Percentiles rank a stretch among this genome's conserved stretches.
Evolutionary conservation across 2,888 invertebrate genomes (phyloP).

Genomic region (Corbicula japonica): DNA sequence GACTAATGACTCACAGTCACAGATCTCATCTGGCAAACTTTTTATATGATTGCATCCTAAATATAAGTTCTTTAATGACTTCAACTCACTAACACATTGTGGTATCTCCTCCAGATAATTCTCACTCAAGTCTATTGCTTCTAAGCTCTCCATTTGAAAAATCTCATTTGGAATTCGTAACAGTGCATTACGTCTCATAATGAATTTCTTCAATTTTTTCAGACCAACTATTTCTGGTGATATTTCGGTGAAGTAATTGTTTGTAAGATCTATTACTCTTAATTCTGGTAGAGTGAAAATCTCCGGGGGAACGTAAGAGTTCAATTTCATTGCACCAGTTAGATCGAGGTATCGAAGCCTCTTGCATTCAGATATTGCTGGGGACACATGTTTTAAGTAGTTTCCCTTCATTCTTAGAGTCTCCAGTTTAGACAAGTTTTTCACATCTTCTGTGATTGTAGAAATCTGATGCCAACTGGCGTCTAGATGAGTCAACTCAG

Average conservation of each 20-base stretch:
- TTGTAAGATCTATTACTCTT: conserved; percentile 76
- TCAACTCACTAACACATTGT: conserved; percentile 67
- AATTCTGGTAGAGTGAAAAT: conserved; percentile 77
- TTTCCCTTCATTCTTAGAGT: conserved; percentile 80
- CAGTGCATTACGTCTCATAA: conserved; percentile 80
- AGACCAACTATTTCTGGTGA: conserved; percentile 76
- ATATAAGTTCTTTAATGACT: conserved; percentile 72
- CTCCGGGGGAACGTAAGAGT: conserved; percentile 77
- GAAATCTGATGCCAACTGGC: conserved; percentile 82
- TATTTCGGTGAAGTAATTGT: conserved; percentile 81
- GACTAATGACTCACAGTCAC: conserved; percentile 68
- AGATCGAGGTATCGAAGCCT: conserved; percentile 76
- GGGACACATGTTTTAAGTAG: conserved; percentile 76
- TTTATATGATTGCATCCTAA: conserved; percentile 75
- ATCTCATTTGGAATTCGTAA: conserved; percentile 78
- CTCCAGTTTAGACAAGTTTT: conserved; percentile 75
- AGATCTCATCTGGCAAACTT: conserved; percentile 71
- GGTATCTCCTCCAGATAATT: conserved; percentile 80
- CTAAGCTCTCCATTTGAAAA: conserved; percentile 75
- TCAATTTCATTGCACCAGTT: conserved; percentile 79
- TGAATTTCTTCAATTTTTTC: conserved; percentile 73
- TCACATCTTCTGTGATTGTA: conserved; percentile 79
- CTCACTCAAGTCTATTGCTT: conserved; percentile 78
- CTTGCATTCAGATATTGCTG: conserved; percentile 75
- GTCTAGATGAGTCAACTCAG: conserved; percentile 75